Evolutionary conservation across 2,797 vertebrate genomes (phyloP), one percentile per base, ranked within the genome.

Genomic region (Synaphobranchus kaupii): DNA sequence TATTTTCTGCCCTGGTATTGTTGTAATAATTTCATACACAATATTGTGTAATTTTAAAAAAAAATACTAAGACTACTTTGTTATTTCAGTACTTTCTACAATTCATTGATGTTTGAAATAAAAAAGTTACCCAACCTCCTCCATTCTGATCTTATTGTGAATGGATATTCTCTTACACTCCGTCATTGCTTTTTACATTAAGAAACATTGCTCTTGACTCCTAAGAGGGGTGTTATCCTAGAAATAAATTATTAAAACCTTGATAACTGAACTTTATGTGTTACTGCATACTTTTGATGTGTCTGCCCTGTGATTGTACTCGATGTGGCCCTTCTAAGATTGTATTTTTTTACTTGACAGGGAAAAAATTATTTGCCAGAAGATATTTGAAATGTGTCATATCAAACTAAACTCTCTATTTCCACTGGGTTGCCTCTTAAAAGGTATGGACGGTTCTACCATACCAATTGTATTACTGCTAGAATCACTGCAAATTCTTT

Each of bases 331-430:
- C 34, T 76, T 76, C 31, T 76, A 44, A 76, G 34, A 76, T 44
- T 44, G 15, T 44, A 39, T 76, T 76, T 76, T 76, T n/a, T 76
- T 76, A 71, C 68, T 31, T 34, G 31, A 9, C 68, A 73, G 10
- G 68, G 68, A 73, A 34, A 73, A 28, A 34, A 34, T 15, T 39
- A 73, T 68, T 73, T 17, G 68, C 68, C 73, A 44, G 73, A 39
- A 76, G 73, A 76, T 34, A 76, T 76, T 76, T 76, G 73, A 20
- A 58, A 90, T 90, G 84, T 90, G 93, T 94, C 93, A 94, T 85
- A 86, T 91, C 48, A 94, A 93, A 95, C 91, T 91, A 94, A 94
- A 87, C 83, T 66, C 54, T 88, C 81, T 88, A 1, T 76, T 89
- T 86, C 78, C 86, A 58, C 48, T 2, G 56, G 71, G 73, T 82